Conservation (phyloP, 2,888 invertebrate genomes). For the Ophion obscuratus region DNA sequence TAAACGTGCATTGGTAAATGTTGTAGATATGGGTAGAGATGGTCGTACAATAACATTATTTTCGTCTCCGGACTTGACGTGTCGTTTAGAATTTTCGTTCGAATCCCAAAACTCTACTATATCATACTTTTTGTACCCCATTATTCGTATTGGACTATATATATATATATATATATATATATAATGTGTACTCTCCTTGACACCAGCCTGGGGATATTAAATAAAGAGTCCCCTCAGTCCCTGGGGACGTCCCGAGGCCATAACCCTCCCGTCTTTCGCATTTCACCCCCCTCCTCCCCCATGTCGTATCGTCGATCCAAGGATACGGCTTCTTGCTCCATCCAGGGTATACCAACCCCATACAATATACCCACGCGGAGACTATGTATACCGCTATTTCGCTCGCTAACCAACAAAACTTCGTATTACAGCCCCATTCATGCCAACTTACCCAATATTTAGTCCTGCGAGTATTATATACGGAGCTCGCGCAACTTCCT, state of each 20-base stretch:
- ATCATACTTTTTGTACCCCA: slow-evolving; percentile 38
- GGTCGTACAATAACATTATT: slow-evolving; percentile 5
- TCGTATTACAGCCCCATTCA: slow-evolving; percentile 77
- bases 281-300: slow-evolving; percentile 49
- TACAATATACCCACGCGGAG: slow-evolving; percentile 11
- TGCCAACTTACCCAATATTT: slow-evolving; percentile 78
- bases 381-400: slow-evolving; percentile 36
- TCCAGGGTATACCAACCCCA: slow-evolving; percentile 24
- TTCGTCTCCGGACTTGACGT: slow-evolving; percentile 6
- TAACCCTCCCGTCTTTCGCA: slow-evolving; percentile 70
- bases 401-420: slow-evolving; percentile 57
- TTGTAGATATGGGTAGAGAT: neutral
- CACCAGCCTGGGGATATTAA: slow-evolving; percentile 81
- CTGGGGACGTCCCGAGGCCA: slow-evolving; percentile 74
- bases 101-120: slow-evolving; percentile 35
- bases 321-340: slow-evolving; percentile 56
- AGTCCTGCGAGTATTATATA: slow-evolving; percentile 71
- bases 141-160: slow-evolving; percentile 41
- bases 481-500: slow-evolving; percentile 53
- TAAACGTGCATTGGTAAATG: neutral
- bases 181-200: slow-evolving; percentile 76
- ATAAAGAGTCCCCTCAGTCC: slow-evolving; percentile 78
- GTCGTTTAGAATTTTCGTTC: slow-evolving; percentile 47
- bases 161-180: slow-evolving; percentile 53
- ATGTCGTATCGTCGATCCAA: slow-evolving; percentile 52